These are phyloP conservation scores for Helicoverpa assulta DNA, from an alignment of 2,888 invertebrate species.

Conservation along the genomic window DNA sequence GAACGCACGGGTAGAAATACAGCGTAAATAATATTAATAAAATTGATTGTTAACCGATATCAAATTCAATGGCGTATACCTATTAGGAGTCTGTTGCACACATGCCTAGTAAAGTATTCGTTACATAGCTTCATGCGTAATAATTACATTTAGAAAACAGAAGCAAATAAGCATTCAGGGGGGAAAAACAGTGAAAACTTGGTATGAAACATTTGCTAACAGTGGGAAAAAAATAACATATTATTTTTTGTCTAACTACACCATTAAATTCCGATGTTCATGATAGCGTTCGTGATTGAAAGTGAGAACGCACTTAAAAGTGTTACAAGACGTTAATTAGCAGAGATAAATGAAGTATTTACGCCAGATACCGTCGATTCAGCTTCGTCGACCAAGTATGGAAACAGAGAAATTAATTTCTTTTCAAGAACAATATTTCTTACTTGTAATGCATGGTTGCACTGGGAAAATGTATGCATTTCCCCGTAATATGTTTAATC, in stretches of 20 bases:
- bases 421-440: background rate
- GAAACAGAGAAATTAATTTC: slow-evolving; percentile 62
- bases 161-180: no score
- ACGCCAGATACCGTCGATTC: slow-evolving; percentile 50
- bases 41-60: slow-evolving; percentile 5
- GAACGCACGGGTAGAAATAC: no score
- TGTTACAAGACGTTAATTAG: background rate
- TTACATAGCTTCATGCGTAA: slow-evolving; percentile 8
- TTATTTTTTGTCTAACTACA: background rate
- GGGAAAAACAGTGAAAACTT: no score
- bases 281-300: background rate
- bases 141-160: background rate
- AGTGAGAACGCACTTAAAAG: slow-evolving; percentile 1
- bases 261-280: background rate
- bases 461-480: background rate
- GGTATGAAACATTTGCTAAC: no score
- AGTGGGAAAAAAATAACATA: background rate
- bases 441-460: background rate
- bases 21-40: background rate
- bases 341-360: slow-evolving; percentile 14
- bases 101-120: background rate
- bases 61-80: slow-evolving; percentile 12
- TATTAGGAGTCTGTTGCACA: background rate
- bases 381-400: slow-evolving; percentile 68
- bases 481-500: background rate